phyloP scores from a whole-genome alignment of 37 sponge, comb jelly and placozoan genomes.

The Dysidea cf. avara region DNA sequence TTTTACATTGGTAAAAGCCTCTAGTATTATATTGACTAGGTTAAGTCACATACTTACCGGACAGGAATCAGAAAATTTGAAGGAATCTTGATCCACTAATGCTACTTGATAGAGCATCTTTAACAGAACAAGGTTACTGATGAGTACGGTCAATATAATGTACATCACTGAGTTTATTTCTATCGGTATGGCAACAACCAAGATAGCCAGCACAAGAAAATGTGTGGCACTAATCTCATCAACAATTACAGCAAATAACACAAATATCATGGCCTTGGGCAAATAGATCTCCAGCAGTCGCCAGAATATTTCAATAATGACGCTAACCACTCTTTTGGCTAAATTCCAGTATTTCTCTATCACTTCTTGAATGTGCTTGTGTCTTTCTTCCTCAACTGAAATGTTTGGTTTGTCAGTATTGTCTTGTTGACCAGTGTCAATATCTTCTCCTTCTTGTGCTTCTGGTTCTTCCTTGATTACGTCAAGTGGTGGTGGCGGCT shows the following conservation, averaged over 20 bases:
- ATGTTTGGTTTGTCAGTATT: not conserved
- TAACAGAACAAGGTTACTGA: constrained; percentile 25
- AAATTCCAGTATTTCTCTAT: no score
- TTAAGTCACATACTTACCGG: not conserved
- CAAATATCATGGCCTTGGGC: constrained; percentile 52
- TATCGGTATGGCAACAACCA: constrained; percentile 27
- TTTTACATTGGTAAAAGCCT: not conserved
- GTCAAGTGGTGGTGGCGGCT: not conserved
- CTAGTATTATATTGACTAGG: not conserved
- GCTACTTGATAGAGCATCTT: constrained; percentile 61
- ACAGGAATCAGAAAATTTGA: constrained; percentile 7
- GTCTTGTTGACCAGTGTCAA: not conserved
- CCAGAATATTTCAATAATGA: constrained; percentile 38
- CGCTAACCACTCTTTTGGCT: no score
- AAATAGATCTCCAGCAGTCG: constrained; percentile 59
- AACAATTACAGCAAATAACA: constrained; percentile 41
- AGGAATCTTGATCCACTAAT: constrained; percentile 1
- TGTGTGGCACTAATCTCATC: constrained; percentile 46
- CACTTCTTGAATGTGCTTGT: no score
- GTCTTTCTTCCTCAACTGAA: no score
- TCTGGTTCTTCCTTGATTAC: no score
- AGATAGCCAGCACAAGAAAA: constrained; percentile 49
- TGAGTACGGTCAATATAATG: constrained; percentile 51
- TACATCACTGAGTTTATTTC: constrained; percentile 42
- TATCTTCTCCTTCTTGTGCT: not conserved